Conservation (phyloP, 2,797 vertebrate genomes). For the Scyliorhinus canicula region DNA sequence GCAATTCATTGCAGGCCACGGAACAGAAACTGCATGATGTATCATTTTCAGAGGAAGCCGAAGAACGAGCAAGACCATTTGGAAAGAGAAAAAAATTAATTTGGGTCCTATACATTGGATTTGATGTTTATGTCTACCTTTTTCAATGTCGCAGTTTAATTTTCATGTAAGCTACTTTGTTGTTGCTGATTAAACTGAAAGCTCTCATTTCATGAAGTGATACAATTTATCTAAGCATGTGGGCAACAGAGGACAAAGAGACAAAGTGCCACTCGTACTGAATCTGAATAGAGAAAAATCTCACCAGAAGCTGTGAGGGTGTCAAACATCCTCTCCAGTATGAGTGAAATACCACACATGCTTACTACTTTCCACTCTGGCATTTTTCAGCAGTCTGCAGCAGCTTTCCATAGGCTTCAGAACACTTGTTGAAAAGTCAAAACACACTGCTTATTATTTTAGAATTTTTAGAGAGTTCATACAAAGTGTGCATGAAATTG, state of each 20-base stretch:
- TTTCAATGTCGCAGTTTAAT: neutral
- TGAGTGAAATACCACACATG: neutral
- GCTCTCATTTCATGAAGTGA: neutral
- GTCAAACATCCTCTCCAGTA: neutral
- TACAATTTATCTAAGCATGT: neutral
- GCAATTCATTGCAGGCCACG: neutral
- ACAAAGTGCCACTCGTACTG: neutral
- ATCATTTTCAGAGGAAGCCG: neutral
- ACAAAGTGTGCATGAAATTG: neutral
- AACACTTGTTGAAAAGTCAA: slow-evolving; percentile 40
- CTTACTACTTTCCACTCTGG: neutral
- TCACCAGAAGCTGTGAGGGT: neutral
- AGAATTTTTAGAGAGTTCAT: slow-evolving; percentile 22
- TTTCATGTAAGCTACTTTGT: neutral
- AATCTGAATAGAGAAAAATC: slow-evolving; percentile 11
- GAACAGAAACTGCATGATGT: neutral
- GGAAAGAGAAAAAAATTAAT: neutral
- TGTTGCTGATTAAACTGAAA: neutral
- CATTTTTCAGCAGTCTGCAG: neutral
- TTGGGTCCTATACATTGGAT: neutral
- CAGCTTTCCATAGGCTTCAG: neutral
- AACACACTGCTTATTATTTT: neutral
- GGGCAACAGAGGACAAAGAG: neutral
- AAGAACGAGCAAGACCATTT: neutral
- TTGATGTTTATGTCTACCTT: neutral